phyloP scores from a whole-genome alignment of 2,888 invertebrate species.

The Podotricha telesiphe region DNA sequence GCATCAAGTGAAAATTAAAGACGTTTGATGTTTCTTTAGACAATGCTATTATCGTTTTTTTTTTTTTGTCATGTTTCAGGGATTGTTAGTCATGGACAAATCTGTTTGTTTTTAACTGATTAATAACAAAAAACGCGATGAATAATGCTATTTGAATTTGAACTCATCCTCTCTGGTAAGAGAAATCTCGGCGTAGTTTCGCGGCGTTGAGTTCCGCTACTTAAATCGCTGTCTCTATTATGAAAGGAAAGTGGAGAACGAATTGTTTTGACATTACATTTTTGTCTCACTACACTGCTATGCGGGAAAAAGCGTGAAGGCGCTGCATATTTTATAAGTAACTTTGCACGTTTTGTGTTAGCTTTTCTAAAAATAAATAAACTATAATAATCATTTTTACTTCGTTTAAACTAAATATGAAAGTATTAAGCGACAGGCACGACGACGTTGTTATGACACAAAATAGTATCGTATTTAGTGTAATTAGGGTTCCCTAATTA shows the following conservation, averaged over 20 bases:
- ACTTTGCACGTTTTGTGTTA: no score
- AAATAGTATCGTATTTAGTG: slow-evolving; percentile 1
- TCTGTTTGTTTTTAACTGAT: not conserved
- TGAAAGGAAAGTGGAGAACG: no score
- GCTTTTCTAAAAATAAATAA: not conserved
- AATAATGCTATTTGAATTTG: no score
- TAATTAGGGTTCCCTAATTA: not conserved
- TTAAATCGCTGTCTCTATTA: no score
- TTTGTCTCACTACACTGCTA: no score
- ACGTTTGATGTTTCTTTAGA: not conserved
- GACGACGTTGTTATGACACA: slow-evolving; percentile 19
- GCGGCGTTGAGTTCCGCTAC: no score
- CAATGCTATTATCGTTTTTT: not conserved
- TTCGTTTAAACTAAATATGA: not conserved
- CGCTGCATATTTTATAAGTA: no score
- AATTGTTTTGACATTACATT: no score
- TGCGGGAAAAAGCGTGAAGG: no score
- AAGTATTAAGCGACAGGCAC: slow-evolving; percentile 3
- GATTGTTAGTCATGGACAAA: not conserved
- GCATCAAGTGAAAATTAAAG: not conserved
- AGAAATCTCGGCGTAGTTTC: no score
- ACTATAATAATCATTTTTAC: not conserved
- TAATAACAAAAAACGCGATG: no score
- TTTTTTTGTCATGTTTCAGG: not conserved
- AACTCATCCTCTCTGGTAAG: no score